These are phyloP conservation scores for Chiroxiphia lanceolata DNA, from an alignment of 2,797 vertebrate genomes.

Conservation along the genomic window DNA sequence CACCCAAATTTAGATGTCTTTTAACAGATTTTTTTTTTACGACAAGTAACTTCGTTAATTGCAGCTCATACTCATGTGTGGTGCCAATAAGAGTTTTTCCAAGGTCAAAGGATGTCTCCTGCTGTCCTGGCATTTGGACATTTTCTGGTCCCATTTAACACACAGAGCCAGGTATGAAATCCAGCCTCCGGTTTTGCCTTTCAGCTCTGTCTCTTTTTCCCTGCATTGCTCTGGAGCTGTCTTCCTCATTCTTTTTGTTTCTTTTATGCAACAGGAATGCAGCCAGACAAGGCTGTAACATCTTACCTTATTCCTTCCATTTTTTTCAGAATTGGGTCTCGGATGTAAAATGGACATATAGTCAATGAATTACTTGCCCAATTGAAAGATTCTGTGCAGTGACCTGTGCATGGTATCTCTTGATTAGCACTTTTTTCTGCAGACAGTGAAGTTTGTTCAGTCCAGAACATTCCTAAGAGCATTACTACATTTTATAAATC, in stretches of 20 bases:
- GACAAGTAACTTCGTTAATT: not conserved
- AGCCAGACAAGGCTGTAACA: not conserved
- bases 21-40: constrained; percentile 14
- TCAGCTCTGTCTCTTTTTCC: not conserved
- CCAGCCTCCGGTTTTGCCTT: not conserved
- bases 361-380: not conserved
- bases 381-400: not conserved
- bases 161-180: not conserved
- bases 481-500: constrained; percentile 17
- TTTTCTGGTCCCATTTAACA: not conserved
- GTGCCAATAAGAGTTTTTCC: not conserved
- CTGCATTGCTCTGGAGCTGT: not conserved
- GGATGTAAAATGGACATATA: not conserved
- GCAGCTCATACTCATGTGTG: not conserved
- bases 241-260: not conserved
- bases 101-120: not conserved
- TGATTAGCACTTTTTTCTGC: constrained; percentile 2
- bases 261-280: not conserved
- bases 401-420: not conserved
- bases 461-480: constrained; percentile 1
- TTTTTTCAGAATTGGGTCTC: not conserved
- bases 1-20: not conserved
- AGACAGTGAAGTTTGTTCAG: not conserved
- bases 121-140: not conserved
- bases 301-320: not conserved